A percentile compares a stretch with the other conserved stretches of the same genome.
These are phyloP conservation scores for Gymnocephalus cernua DNA, from an alignment of 2,113 vertebrate genomes.

Conservation along the genomic window DNA sequence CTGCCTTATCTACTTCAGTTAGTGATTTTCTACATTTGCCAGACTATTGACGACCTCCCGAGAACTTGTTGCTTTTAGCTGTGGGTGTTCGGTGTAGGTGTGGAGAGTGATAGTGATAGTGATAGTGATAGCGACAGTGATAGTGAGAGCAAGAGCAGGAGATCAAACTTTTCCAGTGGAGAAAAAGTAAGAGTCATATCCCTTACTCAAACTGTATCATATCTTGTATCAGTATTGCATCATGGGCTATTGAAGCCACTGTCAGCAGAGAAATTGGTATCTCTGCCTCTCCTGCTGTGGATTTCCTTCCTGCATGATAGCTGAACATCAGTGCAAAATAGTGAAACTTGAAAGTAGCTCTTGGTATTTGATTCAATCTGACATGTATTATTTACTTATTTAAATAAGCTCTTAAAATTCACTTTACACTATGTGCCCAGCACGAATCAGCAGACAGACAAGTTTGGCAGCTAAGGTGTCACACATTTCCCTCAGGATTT, in stretches of 20 bases:
- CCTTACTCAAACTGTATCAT: conserved; percentile 43
- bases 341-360: neutral
- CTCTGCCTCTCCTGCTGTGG: conserved; percentile 11
- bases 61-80: conserved; percentile 47
- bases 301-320: conserved; percentile 31
- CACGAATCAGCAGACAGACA: neutral
- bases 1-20: conserved; percentile 22
- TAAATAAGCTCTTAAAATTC: neutral
- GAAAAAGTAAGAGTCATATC: conserved; percentile 38
- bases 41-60: conserved; percentile 18
- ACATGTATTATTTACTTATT: neutral
- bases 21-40: conserved; percentile 36
- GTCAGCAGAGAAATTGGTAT: conserved; percentile 47
- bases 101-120: conserved; percentile 23
- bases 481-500: neutral
- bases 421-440: neutral
- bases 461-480: neutral
- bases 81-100: conserved; percentile 34
- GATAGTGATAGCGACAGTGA: conserved; percentile 20
- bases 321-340: conserved; percentile 15
- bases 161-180: conserved; percentile 40
- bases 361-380: conserved; percentile 16
- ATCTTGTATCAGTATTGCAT: conserved; percentile 37
- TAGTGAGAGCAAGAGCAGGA: conserved; percentile 52
- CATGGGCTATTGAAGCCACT: conserved; percentile 31